phyloP scores from a whole-genome alignment of 2,113 vertebrate species.

The Bujurquina vittata region DNA sequence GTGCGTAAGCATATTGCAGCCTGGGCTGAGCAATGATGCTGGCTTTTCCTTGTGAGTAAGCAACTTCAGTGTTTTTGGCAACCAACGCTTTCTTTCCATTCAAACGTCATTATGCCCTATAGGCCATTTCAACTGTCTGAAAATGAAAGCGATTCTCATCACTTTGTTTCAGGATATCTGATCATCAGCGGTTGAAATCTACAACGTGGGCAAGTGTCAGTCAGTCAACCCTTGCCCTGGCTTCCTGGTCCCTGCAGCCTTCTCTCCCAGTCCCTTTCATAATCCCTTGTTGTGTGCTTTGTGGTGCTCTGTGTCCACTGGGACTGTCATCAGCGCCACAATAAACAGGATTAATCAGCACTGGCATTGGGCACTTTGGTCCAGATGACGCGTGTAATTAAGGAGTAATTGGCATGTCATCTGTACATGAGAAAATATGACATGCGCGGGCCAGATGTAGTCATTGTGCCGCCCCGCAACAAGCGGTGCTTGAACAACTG shows the following conservation, averaged over 20 bases:
- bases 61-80: slow-evolving; percentile 58
- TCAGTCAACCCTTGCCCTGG: slow-evolving; percentile 24
- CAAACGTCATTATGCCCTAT: slow-evolving; percentile 17
- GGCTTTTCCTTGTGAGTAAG: slow-evolving; percentile 56
- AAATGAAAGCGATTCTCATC: slow-evolving; percentile 45
- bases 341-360: slow-evolving; percentile 84
- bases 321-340: slow-evolving; percentile 75
- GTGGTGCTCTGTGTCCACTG: slow-evolving; percentile 59
- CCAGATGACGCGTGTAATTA: slow-evolving; percentile 86
- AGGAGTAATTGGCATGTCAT: slow-evolving; percentile 85
- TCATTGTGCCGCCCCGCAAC: slow-evolving; percentile 31
- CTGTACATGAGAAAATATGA: slow-evolving; percentile 83
- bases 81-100: slow-evolving; percentile 19
- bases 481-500: slow-evolving; percentile 40
- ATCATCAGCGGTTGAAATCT: slow-evolving; percentile 36
- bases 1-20: slow-evolving; percentile 51
- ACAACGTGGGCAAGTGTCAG: slow-evolving; percentile 23
- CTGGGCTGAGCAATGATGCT: slow-evolving; percentile 58
- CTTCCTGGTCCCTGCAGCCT: slow-evolving; percentile 7
- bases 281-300: slow-evolving; percentile 60
- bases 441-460: slow-evolving; percentile 66
- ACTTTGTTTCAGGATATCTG: slow-evolving; percentile 16
- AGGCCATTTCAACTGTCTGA: slow-evolving; percentile 45
- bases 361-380: slow-evolving; percentile 78
- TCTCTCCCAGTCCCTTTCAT: slow-evolving; percentile 34